Evolutionary conservation across 2,888 invertebrate genomes (phyloP), one percentile per base, ranked within the genome.

Genomic region (Cotesia congregata): DNA sequence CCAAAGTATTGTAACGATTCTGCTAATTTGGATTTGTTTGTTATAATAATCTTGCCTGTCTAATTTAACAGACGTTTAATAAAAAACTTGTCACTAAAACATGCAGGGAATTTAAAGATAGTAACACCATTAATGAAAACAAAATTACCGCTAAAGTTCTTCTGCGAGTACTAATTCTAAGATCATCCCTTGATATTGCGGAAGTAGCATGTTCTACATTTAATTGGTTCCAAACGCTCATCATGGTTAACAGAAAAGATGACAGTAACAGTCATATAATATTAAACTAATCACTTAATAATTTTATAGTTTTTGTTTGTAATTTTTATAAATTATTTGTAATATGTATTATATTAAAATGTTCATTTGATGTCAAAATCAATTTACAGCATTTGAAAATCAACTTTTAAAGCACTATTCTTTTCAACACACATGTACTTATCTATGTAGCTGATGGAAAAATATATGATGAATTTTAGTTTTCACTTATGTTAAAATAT

Each of bases 131-230:
- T 50, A 50, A 4, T 12, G 12, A 30, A 59, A 67, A 65, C 5
- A 64, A 76, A 72, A 74, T 80, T 81, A 81, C 81, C 81, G 80
- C 78, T 65, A 74, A 74, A 70, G 77, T 87, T 70, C 80, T 81
- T 72, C 83, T 83, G 71, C 84, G 80, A 65, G 89, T 85, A 85
- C 93, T 93, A 79, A 91, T 90, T 77, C 91, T 90, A 83, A 91
- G 84, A 82, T 93, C 95, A 90, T 95, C 95, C 82, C 94, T 92
- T 77, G 93, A 93, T 83, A 94, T 94, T 79, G 93, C 92, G 5
- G 86, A 85, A 12, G 88, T 87, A 72, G 83, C 82, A 70, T 83
- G 84, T 78, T 88, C 88, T 62, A 88, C 88, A 79, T 86, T 87
- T 79, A 89, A 81, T 72, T 85, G 85, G 74, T 82, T 85, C 88